A percentile compares a stretch with the other conserved stretches of the same genome.
Evolutionary conservation across 2,113 vertebrate species (phyloP).

Genomic region (Etheostoma spectabile): DNA sequence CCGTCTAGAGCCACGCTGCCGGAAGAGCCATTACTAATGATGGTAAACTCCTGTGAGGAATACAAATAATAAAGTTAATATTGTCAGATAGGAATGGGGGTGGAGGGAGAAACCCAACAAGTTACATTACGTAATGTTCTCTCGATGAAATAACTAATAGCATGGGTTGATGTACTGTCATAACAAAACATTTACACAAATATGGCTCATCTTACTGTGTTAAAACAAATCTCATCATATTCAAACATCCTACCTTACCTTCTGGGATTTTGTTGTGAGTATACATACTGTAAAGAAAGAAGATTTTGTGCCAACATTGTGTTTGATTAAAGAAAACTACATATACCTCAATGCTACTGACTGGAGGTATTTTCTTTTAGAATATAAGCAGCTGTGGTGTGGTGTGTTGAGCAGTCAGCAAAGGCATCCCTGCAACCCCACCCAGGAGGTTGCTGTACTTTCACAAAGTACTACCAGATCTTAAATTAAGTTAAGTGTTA

Average conservation of each 20-base stretch:
- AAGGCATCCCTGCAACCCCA: too few relatives aligned
- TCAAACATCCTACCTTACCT: neutral
- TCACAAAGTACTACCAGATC: too few relatives aligned
- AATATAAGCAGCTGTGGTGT: too few relatives aligned
- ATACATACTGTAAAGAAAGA: constrained; percentile 28
- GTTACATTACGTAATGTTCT: neutral
- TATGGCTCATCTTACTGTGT: constrained; percentile 2
- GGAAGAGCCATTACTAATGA: neutral
- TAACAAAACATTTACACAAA: neutral
- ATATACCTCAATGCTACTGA: neutral
- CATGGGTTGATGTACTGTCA: constrained; percentile 13
- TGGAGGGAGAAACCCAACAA: neutral
- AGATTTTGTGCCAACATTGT: constrained; percentile 36
- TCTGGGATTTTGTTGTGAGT: constrained; percentile 15
- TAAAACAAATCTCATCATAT: neutral
- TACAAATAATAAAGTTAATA: neutral
- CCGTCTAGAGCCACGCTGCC: neutral
- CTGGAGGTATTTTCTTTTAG: neutral
- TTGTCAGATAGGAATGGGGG: neutral
- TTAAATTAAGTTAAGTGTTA: too few relatives aligned
- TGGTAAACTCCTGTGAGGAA: neutral
- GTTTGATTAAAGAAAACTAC: constrained; percentile 30
- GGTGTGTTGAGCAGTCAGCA: too few relatives aligned
- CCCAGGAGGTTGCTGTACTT: too few relatives aligned
- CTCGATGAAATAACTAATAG: neutral